These are phyloP conservation scores for Hirtodrosophila trivittata DNA, from an alignment of 2,888 invertebrate species.

Conservation along the genomic window DNA sequence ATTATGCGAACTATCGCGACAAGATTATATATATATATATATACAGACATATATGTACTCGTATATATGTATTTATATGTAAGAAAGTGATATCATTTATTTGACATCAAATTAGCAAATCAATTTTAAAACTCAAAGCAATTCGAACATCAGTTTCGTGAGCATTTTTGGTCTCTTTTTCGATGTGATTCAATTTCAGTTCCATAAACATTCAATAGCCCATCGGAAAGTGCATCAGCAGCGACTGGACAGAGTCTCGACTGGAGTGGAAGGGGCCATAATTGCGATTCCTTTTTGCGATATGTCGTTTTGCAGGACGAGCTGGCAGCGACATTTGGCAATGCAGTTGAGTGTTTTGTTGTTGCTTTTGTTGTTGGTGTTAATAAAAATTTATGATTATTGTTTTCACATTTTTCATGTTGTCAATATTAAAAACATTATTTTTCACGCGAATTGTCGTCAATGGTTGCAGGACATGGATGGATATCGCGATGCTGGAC, in stretches of 20 bases:
- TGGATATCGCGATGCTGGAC: slow-evolving; percentile 35
- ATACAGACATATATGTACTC: too few species aligned
- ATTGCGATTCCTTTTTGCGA: slow-evolving; percentile 27
- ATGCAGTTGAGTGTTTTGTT: slow-evolving; percentile 16
- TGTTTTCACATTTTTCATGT: slow-evolving; percentile 83
- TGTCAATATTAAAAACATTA: slow-evolving; percentile 83
- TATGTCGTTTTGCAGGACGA: slow-evolving; percentile 1
- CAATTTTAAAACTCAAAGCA: too few species aligned
- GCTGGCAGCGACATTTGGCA: slow-evolving; percentile 53
- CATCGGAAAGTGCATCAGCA: background rate
- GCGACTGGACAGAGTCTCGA: background rate
- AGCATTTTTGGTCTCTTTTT: background rate
- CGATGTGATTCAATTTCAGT: slow-evolving; percentile 11
- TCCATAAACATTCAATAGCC: slow-evolving; percentile 8
- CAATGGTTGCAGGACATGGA: slow-evolving; percentile 47
- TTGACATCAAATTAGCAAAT: too few species aligned
- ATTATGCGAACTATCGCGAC: too few species aligned
- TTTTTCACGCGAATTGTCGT: slow-evolving; percentile 79
- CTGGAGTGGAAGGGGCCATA: background rate
- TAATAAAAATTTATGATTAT: slow-evolving; percentile 83
- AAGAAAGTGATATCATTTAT: too few species aligned
- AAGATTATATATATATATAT: too few species aligned
- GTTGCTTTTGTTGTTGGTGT: slow-evolving; percentile 57
- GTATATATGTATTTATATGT: too few species aligned
- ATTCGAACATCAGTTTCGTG: too few species aligned